phyloP scores from a whole-genome alignment of 2,888 invertebrate species.

The Diploptera punctata region DNA sequence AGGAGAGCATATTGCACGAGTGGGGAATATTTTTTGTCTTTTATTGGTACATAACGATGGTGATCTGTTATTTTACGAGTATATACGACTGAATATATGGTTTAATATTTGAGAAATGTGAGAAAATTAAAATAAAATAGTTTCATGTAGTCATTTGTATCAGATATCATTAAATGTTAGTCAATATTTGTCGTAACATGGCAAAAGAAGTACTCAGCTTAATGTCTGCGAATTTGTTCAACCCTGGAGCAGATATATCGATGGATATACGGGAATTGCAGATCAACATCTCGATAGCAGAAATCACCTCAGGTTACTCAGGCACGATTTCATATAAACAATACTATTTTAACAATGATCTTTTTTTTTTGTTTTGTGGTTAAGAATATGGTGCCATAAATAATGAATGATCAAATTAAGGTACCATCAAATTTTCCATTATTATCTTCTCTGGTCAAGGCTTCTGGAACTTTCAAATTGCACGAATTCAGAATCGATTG shows the following conservation, averaged over 20 bases:
- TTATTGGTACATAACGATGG: no score
- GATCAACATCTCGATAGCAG: constrained; percentile 5
- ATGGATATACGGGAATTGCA: neutral
- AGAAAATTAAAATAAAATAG: no score
- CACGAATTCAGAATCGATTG: neutral
- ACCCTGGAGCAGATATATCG: neutral
- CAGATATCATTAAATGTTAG: no score
- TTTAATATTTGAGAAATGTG: no score
- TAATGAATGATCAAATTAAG: constrained; percentile 8
- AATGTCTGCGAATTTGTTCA: no score
- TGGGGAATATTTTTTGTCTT: no score
- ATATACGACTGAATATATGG: no score
- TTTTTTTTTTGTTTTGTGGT: neutral
- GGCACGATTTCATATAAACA: constrained; percentile 1
- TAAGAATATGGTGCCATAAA: neutral
- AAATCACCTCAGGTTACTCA: neutral
- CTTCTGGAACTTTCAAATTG: neutral
- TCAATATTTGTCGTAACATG: no score
- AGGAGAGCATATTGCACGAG: no score
- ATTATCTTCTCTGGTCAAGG: neutral
- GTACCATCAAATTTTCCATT: neutral
- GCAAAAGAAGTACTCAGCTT: no score
- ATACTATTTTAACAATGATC: neutral
- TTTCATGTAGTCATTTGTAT: no score
- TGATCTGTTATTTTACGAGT: no score